Conservation (phyloP, 2,113 vertebrate genomes). For the Balaeniceps rex region DNA sequence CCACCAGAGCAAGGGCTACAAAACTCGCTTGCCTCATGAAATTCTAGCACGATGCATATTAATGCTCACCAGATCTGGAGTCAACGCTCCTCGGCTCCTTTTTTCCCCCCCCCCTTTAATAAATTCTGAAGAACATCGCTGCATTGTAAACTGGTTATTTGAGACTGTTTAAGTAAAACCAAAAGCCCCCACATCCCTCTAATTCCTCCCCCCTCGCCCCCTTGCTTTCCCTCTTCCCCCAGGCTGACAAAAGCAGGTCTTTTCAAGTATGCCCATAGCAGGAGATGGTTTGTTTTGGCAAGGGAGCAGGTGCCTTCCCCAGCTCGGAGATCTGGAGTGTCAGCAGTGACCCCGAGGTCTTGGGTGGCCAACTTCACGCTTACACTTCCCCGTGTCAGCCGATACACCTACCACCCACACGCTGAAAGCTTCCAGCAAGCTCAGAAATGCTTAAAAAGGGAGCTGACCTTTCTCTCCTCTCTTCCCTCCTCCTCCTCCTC, state of each 20-base stretch:
- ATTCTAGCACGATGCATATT: constrained; percentile 70
- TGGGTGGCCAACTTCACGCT: constrained; percentile 81
- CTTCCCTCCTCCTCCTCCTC: background rate
- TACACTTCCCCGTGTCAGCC: constrained; percentile 76
- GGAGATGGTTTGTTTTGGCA: constrained; percentile 81
- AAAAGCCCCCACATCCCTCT: constrained; percentile 31
- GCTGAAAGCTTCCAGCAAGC: constrained; percentile 68
- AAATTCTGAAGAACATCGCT: constrained; percentile 66
- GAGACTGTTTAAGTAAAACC: constrained; percentile 75
- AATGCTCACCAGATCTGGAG: constrained; percentile 70
- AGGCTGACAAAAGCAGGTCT: constrained; percentile 67
- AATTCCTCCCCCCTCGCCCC: background rate
- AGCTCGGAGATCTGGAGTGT: constrained; percentile 68
- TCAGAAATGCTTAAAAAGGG: constrained; percentile 65
- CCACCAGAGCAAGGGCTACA: constrained; percentile 82
- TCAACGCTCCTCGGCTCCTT: background rate
- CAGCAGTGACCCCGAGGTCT: constrained; percentile 75
- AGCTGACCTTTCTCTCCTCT: constrained; percentile 64
- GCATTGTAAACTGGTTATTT: constrained; percentile 69
- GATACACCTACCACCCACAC: constrained; percentile 78
- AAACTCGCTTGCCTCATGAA: constrained; percentile 68
- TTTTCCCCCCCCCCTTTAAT: background rate
- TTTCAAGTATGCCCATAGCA: constrained; percentile 65
- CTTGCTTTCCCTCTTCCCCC: constrained; percentile 2
- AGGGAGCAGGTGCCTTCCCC: constrained; percentile 77